Percentiles rank a stretch among this genome's conserved stretches.
Evolutionary conservation across 2,113 vertebrate species (phyloP).

Genomic region (Cephalopholis sonnerati): DNA sequence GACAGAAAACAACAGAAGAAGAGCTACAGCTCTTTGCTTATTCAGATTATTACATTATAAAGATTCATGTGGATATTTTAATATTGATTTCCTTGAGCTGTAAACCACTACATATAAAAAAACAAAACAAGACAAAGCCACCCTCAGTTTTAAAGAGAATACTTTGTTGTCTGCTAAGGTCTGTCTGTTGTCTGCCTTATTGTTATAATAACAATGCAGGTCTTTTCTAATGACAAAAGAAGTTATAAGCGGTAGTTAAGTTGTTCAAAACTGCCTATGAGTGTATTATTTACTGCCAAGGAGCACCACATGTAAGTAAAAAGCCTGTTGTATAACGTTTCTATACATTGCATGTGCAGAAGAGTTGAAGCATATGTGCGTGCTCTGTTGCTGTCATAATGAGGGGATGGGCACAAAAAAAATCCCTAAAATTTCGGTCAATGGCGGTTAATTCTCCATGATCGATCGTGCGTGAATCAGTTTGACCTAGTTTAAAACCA

Average conservation of each 20-base stretch:
- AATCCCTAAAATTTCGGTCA: conserved; percentile 60
- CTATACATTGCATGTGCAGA: not conserved
- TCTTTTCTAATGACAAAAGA: too few relatives aligned
- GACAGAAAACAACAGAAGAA: not conserved
- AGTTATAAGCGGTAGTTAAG: not conserved
- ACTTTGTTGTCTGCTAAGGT: not conserved
- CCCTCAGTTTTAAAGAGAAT: not conserved
- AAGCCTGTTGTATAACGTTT: not conserved
- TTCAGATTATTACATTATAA: not conserved
- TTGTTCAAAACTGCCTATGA: not conserved
- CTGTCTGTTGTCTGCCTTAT: too few relatives aligned
- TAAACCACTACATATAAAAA: not conserved
- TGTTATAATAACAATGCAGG: too few relatives aligned
- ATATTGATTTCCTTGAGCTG: not conserved
- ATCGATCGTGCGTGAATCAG: conserved; percentile 76
- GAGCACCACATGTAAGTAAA: not conserved
- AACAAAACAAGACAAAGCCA: not conserved
- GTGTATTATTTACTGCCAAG: not conserved
- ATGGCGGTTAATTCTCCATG: conserved; percentile 69
- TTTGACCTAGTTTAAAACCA: conserved; percentile 78
- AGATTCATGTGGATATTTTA: not conserved
- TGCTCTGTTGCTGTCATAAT: conserved; percentile 70
- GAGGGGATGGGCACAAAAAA: conserved; percentile 43
- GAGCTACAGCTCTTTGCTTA: too few relatives aligned
- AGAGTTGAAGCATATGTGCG: conserved; percentile 26